Percentiles rank a stretch among this genome's conserved stretches.
phyloP scores from a whole-genome alignment of 2,888 invertebrate genomes.

The Cylindroiulus punctatus region DNA sequence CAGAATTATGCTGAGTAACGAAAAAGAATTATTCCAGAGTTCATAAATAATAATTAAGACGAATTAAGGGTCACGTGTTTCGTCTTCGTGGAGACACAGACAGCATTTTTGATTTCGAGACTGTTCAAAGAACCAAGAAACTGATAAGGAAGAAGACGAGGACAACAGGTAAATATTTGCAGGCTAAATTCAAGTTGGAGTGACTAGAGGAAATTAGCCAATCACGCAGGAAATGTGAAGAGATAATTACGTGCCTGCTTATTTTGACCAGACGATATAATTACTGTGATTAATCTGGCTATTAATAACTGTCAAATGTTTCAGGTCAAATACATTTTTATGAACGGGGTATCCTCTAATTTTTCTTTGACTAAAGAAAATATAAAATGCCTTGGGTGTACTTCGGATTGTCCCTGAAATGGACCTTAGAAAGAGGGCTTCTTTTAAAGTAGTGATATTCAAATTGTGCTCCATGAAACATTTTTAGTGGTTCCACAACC shows the following conservation, averaged over 20 bases:
- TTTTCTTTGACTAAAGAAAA: too few relatives aligned
- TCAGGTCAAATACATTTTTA: too few relatives aligned
- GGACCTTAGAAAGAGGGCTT: too few relatives aligned
- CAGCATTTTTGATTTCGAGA: neutral
- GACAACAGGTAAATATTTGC: neutral
- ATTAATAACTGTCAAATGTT: neutral
- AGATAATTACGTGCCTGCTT: neutral
- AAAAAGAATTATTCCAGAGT: neutral
- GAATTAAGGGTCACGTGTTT: slow-evolving; percentile 9
- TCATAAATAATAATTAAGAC: neutral
- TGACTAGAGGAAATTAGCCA: neutral
- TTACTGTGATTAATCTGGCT: neutral
- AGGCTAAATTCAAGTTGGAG: neutral
- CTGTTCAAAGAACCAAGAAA: neutral
- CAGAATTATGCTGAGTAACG: neutral
- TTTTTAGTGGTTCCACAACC: too few relatives aligned
- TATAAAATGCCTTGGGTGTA: too few relatives aligned
- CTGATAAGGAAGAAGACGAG: neutral
- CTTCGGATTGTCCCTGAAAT: too few relatives aligned
- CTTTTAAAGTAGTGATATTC: too few relatives aligned
- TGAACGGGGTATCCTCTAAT: too few relatives aligned
- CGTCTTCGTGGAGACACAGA: neutral
- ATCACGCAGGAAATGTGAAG: neutral
- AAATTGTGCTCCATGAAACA: too few relatives aligned
- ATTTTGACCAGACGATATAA: neutral